These are phyloP conservation scores for Gouania willdenowi DNA, from an alignment of 2,797 vertebrate genomes.

Conservation along the genomic window DNA sequence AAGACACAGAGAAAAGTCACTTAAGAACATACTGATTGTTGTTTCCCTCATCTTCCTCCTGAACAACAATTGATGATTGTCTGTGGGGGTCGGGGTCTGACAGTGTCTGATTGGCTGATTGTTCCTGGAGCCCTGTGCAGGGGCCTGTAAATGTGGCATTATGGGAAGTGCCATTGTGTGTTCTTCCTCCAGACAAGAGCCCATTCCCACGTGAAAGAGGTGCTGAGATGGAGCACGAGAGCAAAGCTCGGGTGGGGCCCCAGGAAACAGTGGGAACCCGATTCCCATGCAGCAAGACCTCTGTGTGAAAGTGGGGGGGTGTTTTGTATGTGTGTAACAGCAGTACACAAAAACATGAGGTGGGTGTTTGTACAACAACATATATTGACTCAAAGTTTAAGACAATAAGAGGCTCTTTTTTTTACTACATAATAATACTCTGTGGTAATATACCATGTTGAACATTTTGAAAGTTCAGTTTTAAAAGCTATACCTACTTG, in stretches of 20 bases:
- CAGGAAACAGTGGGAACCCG: slow-evolving; percentile 83
- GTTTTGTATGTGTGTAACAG: slow-evolving; percentile 27
- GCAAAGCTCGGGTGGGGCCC: slow-evolving; percentile 68
- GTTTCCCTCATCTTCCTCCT: slow-evolving; percentile 76
- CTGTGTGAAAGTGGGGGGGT: slow-evolving; percentile 30
- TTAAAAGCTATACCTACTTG: too few relatives aligned
- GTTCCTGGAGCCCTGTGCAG: slow-evolving; percentile 85
- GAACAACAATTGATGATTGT: slow-evolving; percentile 91
- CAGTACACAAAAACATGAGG: slow-evolving; percentile 13
- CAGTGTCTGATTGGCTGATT: slow-evolving; percentile 97
- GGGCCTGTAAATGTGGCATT: slow-evolving; percentile 85
- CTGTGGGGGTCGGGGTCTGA: slow-evolving; percentile 83
- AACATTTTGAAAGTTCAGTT: too few relatives aligned
- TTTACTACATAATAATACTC: too few relatives aligned
- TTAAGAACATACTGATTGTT: slow-evolving; percentile 72
- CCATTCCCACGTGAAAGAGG: slow-evolving; percentile 98
- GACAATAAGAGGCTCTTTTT: too few relatives aligned
- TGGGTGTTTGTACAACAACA: neutral
- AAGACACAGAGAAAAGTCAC: slow-evolving; percentile 69
- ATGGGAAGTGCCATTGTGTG: slow-evolving; percentile 98
- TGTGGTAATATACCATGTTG: too few relatives aligned
- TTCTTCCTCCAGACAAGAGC: slow-evolving; percentile 88
- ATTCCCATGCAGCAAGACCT: slow-evolving; percentile 68
- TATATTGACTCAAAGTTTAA: too few relatives aligned
- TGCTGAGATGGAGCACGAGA: slow-evolving; percentile 75